These are phyloP conservation scores for Holothuria scabra DNA, from an alignment of 53 echinoderm and acorn worm species.

Conservation along the genomic window DNA sequence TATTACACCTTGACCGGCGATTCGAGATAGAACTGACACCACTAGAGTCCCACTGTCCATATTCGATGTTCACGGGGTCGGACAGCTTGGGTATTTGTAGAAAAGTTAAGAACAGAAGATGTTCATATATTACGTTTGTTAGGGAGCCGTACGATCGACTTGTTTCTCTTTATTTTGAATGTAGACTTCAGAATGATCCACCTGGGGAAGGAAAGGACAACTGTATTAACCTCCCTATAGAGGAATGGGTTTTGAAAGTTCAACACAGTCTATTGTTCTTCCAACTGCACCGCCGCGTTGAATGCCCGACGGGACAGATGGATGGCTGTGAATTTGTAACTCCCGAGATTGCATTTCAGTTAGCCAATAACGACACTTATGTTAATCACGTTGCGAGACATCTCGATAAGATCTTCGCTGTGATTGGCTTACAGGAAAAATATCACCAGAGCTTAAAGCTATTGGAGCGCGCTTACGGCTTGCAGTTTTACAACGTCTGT, in stretches of 20 bases:
- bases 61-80: slow-evolving; percentile 8
- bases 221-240: slow-evolving; percentile 22
- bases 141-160: slow-evolving; percentile 35
- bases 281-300: slow-evolving; percentile 16
- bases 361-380: slow-evolving; percentile 22
- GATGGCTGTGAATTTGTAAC: slow-evolving; percentile 25
- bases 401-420: slow-evolving; percentile 29
- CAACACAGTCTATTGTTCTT: slow-evolving; percentile 22
- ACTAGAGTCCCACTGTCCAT: not conserved
- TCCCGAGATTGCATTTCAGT: not conserved
- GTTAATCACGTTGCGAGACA: slow-evolving; percentile 25
- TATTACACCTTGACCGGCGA: not conserved
- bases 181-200: slow-evolving; percentile 25
- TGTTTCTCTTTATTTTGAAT: slow-evolving; percentile 28
- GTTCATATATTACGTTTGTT: slow-evolving; percentile 22
- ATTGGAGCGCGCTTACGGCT: not conserved
- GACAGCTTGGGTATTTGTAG: slow-evolving; percentile 27
- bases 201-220: slow-evolving; percentile 2
- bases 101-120: not conserved
- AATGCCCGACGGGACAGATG: not conserved
- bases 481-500: slow-evolving; percentile 21
- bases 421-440: slow-evolving; percentile 24
- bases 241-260: not conserved
- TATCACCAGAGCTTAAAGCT: slow-evolving; percentile 12
- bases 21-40: slow-evolving; percentile 20